These are phyloP conservation scores for Lethrus apterus DNA, from an alignment of 1,140 invertebrate species.

Conservation along the genomic window DNA sequence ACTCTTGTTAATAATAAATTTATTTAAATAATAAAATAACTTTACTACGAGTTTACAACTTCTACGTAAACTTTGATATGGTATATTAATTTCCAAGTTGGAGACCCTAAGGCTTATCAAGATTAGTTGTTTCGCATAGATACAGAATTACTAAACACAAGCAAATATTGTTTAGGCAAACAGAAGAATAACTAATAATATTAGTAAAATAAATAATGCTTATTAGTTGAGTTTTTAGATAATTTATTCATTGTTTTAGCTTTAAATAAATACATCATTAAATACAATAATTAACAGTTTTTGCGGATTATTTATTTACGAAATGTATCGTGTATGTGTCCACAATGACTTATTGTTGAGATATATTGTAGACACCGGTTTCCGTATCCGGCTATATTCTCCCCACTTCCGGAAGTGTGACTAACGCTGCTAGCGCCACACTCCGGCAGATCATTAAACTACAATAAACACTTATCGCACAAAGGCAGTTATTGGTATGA, in stretches of 20 bases:
- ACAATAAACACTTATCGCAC: slow-evolving; percentile 34
- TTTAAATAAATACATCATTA: too few relatives aligned
- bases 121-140: background rate
- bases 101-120: background rate
- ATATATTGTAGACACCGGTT: slow-evolving; percentile 23
- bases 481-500: slow-evolving; percentile 29
- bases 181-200: too few relatives aligned
- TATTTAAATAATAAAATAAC: too few relatives aligned
- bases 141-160: too few relatives aligned
- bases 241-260: too few relatives aligned
- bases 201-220: too few relatives aligned
- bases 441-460: slow-evolving; percentile 30
- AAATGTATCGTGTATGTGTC: background rate
- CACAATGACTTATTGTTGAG: slow-evolving; percentile 11
- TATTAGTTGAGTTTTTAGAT: too few relatives aligned
- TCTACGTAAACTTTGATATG: slow-evolving; percentile 2
- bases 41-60: too few relatives aligned
- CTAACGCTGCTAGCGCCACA: slow-evolving; percentile 24
- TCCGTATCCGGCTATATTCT: slow-evolving; percentile 26
- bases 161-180: too few relatives aligned
- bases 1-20: too few relatives aligned
- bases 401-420: slow-evolving; percentile 28
- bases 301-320: too few relatives aligned
- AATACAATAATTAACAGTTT: too few relatives aligned
- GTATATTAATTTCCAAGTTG: slow-evolving; percentile 2